These are phyloP conservation scores for Tetramorium parvispinum DNA, from an alignment of 1,140 invertebrate genomes.

Conservation along the genomic window DNA sequence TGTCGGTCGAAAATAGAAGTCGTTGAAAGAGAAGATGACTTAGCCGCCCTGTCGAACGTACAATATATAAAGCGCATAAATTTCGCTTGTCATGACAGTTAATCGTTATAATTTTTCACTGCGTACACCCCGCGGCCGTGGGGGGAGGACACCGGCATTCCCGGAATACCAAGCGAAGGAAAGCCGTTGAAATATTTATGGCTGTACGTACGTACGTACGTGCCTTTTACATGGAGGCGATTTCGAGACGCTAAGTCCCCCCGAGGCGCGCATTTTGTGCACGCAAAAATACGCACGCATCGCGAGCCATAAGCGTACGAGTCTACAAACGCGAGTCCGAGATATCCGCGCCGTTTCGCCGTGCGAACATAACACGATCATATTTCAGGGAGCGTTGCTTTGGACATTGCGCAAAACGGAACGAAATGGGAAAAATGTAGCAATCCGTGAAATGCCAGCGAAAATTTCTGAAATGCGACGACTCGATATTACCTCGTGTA, in stretches of 20 bases:
- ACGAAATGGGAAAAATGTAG: conserved; percentile 24
- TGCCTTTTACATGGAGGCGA: not conserved
- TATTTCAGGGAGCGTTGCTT: conserved; percentile 8
- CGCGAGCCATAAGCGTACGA: not conserved
- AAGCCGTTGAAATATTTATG: conserved; percentile 44
- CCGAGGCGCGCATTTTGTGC: not conserved
- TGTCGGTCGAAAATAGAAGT: conserved; percentile 28
- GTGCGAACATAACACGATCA: conserved; percentile 9
- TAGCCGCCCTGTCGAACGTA: not conserved
- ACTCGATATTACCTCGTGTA: not conserved
- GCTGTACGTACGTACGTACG: not conserved
- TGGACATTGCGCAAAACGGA: conserved; percentile 19
- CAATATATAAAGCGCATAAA: conserved; percentile 16
- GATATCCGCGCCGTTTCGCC: not conserved
- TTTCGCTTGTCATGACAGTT: conserved; percentile 24
- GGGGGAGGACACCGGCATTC: conserved; percentile 10
- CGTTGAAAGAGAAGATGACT: conserved; percentile 10
- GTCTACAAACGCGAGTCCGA: not conserved
- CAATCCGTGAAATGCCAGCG: conserved; percentile 10
- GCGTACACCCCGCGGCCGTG: not conserved
- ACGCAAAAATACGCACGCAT: not conserved
- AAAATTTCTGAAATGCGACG: conserved; percentile 22
- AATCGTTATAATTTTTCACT: conserved; percentile 45
- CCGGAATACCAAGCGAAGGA: conserved; percentile 5
- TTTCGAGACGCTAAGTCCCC: not conserved